A percentile compares a stretch with the other conserved stretches of the same genome.
phyloP scores from a whole-genome alignment of 2,888 invertebrate genomes.

The Cactoblastis cactorum region DNA sequence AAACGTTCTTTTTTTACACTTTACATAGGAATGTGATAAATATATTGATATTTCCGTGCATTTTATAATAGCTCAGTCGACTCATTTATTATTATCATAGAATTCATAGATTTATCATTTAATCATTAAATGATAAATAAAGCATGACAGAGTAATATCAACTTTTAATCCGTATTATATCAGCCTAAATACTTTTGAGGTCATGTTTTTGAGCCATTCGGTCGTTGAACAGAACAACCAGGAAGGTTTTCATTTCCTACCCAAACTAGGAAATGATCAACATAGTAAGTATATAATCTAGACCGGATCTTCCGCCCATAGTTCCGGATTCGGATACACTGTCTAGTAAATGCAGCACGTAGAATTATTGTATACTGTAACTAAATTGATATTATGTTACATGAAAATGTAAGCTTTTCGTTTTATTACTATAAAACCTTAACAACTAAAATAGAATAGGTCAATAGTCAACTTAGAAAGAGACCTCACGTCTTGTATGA shows the following conservation, averaged over 20 bases:
- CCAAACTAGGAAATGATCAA: constrained; percentile 10
- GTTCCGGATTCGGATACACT: background rate
- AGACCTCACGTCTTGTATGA: constrained; percentile 35
- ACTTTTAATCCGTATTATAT: background rate
- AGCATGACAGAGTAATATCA: no score
- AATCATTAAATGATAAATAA: no score
- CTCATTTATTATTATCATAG: no score
- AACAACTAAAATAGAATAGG: no score
- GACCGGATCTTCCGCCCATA: constrained; percentile 6
- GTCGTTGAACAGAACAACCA: constrained; percentile 2
- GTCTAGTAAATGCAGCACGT: background rate
- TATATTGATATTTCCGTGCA: no score
- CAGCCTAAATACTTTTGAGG: background rate
- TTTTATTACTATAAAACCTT: no score
- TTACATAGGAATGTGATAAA: no score
- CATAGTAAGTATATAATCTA: background rate
- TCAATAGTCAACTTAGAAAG: background rate
- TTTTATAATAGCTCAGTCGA: no score
- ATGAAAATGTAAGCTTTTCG: no score
- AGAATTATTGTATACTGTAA: no score
- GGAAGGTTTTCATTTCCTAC: constrained; percentile 7
- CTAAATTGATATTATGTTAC: background rate
- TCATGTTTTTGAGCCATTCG: background rate
- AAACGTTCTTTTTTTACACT: no score
- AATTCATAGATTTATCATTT: no score